Evolutionary conservation across 2,888 invertebrate genomes (phyloP).

Genomic region (Coleophora deauratella): DNA sequence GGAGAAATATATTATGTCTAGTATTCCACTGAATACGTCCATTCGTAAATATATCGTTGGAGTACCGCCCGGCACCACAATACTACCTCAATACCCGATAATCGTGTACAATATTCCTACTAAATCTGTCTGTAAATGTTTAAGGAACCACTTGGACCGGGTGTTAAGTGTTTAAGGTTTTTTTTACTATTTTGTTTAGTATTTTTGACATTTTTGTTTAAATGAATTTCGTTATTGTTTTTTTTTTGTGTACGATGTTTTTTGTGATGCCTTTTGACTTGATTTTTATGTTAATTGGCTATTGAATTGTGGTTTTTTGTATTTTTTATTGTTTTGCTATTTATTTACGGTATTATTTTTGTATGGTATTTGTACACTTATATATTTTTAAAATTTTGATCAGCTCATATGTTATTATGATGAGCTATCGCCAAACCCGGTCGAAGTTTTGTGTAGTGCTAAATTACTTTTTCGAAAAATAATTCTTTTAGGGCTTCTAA

Average conservation of each 20-base stretch:
- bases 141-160: conserved; percentile 17
- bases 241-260: conserved; percentile 12
- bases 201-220: conserved; percentile 16
- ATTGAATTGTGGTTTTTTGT: too few relatives aligned
- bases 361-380: neutral
- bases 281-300: neutral
- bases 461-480: conserved; percentile 40
- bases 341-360: neutral
- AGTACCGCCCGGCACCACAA: conserved; percentile 31
- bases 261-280: conserved; percentile 11
- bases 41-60: neutral
- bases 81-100: conserved; percentile 71
- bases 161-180: conserved; percentile 1
- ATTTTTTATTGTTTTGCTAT: too few relatives aligned
- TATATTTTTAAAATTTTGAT: neutral
- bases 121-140: conserved; percentile 52
- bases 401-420: too few relatives aligned
- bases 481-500: conserved; percentile 46
- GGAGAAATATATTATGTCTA: too few relatives aligned
- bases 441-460: conserved; percentile 41
- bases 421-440: too few relatives aligned
- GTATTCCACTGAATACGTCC: too few relatives aligned
- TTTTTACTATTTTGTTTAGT: neutral
- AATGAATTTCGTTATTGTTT: neutral
- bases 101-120: conserved; percentile 50